Evolutionary conservation across 2,113 vertebrate species (phyloP), one percentile per base, ranked within the genome.

Genomic region (Potamarius usumacintae): DNA sequence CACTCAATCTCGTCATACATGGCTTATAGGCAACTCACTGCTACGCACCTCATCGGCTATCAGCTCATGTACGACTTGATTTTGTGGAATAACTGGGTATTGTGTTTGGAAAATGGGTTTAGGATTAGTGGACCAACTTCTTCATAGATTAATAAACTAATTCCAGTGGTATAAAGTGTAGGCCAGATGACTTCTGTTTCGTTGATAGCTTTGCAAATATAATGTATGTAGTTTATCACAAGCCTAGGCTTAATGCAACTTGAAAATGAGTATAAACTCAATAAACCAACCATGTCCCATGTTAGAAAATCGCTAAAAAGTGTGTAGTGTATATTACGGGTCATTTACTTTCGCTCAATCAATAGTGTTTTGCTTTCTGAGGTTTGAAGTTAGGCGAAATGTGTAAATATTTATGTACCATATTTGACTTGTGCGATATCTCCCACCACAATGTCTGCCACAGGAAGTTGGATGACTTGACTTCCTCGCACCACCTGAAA

Each of bases 361-460:
- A n/a, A 27, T 15, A 14, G 22, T 0, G 3, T 55, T 27, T 17
- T 17, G 25, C 14, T 17, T 52, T 52, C 10, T 52, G 14, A 12
- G 9, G 20, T 12, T 20, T 55, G n/a, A 57, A 14, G 53, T 3
- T 80, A 20, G 53, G 17, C n/a, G 18, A 30, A 58, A 58, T 20
- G 53, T 20, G 53, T 18, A 62, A 34, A 94, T 96, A 87, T 60
- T 94, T 96, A 87, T 92, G 34, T 42, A 98, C 98, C 98, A 0
- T 99, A 99, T 94, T 99, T 99, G 90, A 99, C 90, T 93, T 99
- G 98, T 63, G 98, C 98, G 1, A 99, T 98, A 92, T 99, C 98
- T 48, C 98, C 98, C 0, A 98, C 97, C 88, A 99, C 94, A 17
- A 99, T 97, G 92, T 99, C 98, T 0, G 98, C 96, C 92, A 99